Evolutionary conservation across 1,140 invertebrate species (phyloP), one percentile per base, ranked within the genome.

Genomic region (Trichogramma pretiosum): DNA sequence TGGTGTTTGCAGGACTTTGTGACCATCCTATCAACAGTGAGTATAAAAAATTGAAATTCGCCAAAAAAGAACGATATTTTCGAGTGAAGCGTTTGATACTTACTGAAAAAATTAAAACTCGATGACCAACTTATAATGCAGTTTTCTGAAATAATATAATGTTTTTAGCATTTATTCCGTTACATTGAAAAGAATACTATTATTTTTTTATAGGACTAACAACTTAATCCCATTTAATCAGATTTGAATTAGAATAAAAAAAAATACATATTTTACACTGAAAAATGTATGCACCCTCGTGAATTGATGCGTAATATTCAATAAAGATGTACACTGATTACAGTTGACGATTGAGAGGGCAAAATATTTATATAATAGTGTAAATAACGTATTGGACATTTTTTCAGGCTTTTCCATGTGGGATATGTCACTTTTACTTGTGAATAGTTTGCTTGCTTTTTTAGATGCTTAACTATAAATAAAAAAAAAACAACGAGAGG

Each of bases 1-100:
- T 65, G 58, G 61, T 70, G 60, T 71, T 75, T 75, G 69, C 73
- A 75, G 74, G 73, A 75, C 63, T 67, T 73, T 73, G 67, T 68
- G 63, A 67, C 69, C 62, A 72, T 69, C 61, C 61, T 74, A 59
- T 61, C 64, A 57, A 73, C 73, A 70, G 73, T 75, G 69, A 75
- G 74, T 75, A 75, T 71, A 59, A 52, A 37, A 63, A 56, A 56
- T n/a, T n/a, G n/a, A n/a, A 11, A 28, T 7, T 7, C 24, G 14
- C 16, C 19, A 40, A 46, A 41, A 46, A 11, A 48, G 53, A 64
- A 54, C 48, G 50, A 61, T 49, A 62, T 61, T 72, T 58, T 61
- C 59, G 67, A 69, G 68, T 72, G 69, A 58, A 67, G 59, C 58
- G 57, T 65, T 68, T 70, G 62, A n/a, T 56, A 49, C 54, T 44